Conservation (phyloP, 2,797 vertebrate species). For the Chiloscyllium punctatum region DNA sequence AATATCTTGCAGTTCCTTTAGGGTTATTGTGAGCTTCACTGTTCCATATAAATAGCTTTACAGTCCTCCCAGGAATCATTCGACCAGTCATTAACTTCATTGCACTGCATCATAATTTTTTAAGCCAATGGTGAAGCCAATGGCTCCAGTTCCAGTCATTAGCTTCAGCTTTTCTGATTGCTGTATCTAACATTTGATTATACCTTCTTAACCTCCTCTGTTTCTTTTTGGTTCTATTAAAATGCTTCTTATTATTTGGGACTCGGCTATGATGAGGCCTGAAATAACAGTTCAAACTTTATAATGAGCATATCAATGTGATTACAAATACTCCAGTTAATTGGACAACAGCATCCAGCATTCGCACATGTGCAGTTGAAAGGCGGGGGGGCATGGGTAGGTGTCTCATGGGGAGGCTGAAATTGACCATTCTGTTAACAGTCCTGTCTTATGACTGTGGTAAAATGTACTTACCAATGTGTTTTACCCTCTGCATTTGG, state of each 20-base stretch:
- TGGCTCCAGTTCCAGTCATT: not conserved
- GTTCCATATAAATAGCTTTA: not conserved
- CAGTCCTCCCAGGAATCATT: not conserved
- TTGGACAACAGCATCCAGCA: not conserved
- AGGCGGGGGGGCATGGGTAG: too few species aligned
- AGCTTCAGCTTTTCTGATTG: not conserved
- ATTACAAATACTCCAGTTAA: not conserved
- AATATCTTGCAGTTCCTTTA: not conserved
- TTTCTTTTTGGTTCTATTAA: not conserved
- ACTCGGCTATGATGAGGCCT: not conserved
- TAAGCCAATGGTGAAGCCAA: not conserved
- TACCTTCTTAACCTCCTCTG: too few species aligned
- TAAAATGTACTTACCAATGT: too few species aligned
- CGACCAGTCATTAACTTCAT: not conserved
- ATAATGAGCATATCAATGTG: not conserved
- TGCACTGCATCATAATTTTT: not conserved
- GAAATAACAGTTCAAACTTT: not conserved
- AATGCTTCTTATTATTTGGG: not conserved
- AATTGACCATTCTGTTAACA: too few species aligned
- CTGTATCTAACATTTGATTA: not conserved
- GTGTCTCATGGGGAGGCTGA: not conserved
- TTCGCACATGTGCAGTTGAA: not conserved
- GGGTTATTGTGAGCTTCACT: not conserved
- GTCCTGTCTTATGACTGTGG: too few species aligned
- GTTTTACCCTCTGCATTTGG: too few species aligned